Percentiles rank a stretch among this genome's conserved stretches.
Conservation (phyloP, 1,140 invertebrate genomes). For the Pachyrhynchus sulphureomaculatus region DNA sequence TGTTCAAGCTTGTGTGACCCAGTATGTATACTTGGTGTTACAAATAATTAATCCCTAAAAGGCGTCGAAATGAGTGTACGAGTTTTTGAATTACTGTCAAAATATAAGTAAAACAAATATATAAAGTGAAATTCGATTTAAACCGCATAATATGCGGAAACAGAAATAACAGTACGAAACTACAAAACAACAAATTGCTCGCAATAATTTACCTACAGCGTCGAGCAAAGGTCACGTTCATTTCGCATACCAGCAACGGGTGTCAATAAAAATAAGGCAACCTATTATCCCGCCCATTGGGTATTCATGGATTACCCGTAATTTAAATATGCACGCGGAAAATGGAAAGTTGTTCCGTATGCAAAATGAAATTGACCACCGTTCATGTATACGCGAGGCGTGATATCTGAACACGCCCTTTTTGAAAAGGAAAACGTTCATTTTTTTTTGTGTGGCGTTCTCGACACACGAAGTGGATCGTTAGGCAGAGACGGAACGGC, state of each 20-base stretch:
- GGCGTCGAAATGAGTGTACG: too few relatives aligned
- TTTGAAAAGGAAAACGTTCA: constrained; percentile 5
- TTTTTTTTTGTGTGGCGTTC: not conserved
- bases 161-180: too few relatives aligned
- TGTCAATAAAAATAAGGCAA: constrained; percentile 11
- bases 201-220: constrained; percentile 3
- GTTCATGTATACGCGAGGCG: not conserved
- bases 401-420: constrained; percentile 3
- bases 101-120: too few relatives aligned
- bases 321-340: constrained; percentile 1
- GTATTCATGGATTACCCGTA: not conserved
- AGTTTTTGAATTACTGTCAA: too few relatives aligned
- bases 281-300: constrained; percentile 1
- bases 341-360: constrained; percentile 8
- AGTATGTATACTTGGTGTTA: too few relatives aligned
- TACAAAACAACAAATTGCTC: not conserved
- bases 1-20: too few relatives aligned
- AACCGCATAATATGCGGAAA: not conserved
- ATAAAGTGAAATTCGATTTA: too few relatives aligned
- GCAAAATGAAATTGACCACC: constrained; percentile 3
- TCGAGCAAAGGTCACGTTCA: constrained; percentile 5
- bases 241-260: constrained; percentile 2
- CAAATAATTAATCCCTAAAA: too few relatives aligned
- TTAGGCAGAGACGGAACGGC: not conserved
- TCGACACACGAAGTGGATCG: not conserved